phyloP scores from a whole-genome alignment of 2,888 invertebrate genomes.

The Polydrusus cervinus region DNA sequence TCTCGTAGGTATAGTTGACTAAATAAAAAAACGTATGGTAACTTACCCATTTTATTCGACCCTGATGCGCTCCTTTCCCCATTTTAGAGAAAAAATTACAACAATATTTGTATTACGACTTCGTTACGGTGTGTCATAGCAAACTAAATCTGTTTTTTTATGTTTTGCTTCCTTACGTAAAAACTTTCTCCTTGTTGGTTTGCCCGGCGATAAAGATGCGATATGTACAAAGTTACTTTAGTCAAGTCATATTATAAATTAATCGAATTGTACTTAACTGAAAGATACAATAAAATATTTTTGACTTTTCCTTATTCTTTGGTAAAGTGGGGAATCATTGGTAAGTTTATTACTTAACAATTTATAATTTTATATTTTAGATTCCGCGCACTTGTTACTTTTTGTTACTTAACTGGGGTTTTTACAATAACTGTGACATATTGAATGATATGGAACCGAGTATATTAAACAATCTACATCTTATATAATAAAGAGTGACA shows the following conservation, averaged over 20 bases:
- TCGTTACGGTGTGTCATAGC: not conserved
- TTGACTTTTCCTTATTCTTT: too few species aligned
- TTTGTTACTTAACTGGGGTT: too few species aligned
- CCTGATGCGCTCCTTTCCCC: slow-evolving; percentile 3
- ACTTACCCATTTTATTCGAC: not conserved
- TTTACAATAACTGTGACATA: too few species aligned
- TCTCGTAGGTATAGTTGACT: not conserved
- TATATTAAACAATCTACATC: too few species aligned
- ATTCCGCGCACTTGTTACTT: too few species aligned
- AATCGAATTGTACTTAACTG: not conserved
- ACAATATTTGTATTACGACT: not conserved
- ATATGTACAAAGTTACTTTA: slow-evolving; percentile 3
- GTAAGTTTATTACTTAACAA: too few species aligned
- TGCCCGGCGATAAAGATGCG: not conserved
- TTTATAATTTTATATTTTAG: too few species aligned
- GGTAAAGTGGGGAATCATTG: too few species aligned
- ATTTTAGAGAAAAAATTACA: not conserved
- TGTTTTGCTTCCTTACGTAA: not conserved
- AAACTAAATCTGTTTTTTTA: not conserved
- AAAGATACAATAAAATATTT: too few species aligned
- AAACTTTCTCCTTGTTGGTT: slow-evolving; percentile 1
- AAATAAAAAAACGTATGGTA: not conserved
- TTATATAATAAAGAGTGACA: too few species aligned
- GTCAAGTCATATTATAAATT: slow-evolving; percentile 6
- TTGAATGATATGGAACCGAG: too few species aligned